Evolutionary conservation across 2,888 invertebrate genomes (phyloP).

Genomic region (Blastobasis adustella): DNA sequence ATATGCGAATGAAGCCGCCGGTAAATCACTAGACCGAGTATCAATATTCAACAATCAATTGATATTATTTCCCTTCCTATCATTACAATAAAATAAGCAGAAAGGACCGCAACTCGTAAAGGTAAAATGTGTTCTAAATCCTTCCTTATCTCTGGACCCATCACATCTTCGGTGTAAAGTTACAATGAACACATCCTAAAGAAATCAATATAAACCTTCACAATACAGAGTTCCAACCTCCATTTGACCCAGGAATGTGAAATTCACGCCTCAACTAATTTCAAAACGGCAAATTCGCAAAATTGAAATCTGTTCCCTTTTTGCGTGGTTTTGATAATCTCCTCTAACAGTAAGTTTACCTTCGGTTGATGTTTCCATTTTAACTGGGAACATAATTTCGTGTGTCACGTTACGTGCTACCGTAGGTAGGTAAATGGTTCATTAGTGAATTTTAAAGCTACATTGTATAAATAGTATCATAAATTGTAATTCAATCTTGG

Average conservation of each 20-base stretch:
- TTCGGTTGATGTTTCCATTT: constrained; percentile 23
- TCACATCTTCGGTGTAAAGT: constrained; percentile 47
- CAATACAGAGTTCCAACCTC: too few relatives aligned
- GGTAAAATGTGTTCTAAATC: constrained; percentile 38
- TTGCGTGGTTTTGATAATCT: constrained; percentile 22
- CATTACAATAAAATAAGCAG: constrained; percentile 2
- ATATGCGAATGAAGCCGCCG: too few relatives aligned
- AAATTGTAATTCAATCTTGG: too few relatives aligned
- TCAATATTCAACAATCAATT: too few relatives aligned
- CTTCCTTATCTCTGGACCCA: constrained; percentile 53
- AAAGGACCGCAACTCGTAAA: constrained; percentile 34
- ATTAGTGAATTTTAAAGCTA: too few relatives aligned
- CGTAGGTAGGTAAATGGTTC: too few relatives aligned
- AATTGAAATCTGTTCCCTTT: constrained; percentile 25
- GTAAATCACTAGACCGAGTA: too few relatives aligned
- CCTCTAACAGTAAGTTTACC: constrained; percentile 2
- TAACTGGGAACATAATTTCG: too few relatives aligned
- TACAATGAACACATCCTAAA: constrained; percentile 41
- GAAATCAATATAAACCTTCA: too few relatives aligned
- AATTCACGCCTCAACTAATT: constrained; percentile 60
- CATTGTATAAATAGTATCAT: too few relatives aligned
- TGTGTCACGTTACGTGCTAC: too few relatives aligned
- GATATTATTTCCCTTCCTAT: too few relatives aligned
- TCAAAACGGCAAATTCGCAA: constrained; percentile 24
- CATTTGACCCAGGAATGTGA: constrained; percentile 40